Percentiles rank a stretch among this genome's conserved stretches.
Evolutionary conservation across 2,113 vertebrate species (phyloP).

Genomic region (Seriola dumerili): DNA sequence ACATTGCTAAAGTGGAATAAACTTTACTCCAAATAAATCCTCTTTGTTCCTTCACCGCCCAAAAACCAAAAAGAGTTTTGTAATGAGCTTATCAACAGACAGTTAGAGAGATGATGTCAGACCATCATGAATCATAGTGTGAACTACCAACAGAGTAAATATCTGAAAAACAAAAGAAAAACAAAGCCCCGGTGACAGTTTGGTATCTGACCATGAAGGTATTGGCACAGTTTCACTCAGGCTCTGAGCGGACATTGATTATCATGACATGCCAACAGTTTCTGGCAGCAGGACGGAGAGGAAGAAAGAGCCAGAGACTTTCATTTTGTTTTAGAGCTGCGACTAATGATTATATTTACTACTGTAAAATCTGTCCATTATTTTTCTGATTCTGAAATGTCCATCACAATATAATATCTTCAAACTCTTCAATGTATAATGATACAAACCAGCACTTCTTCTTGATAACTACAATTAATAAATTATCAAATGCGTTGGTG

Average conservation of each 20-base stretch:
- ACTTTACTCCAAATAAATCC: too few species aligned
- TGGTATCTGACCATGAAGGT: neutral
- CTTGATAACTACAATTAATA: too few species aligned
- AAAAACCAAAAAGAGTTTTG: neutral
- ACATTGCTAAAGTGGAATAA: too few species aligned
- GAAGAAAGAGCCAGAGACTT: neutral
- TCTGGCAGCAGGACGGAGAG: conserved; percentile 1
- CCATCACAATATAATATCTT: neutral
- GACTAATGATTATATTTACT: neutral
- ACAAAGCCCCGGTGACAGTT: neutral
- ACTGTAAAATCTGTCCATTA: neutral
- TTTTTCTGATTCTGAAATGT: too few species aligned
- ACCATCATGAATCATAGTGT: neutral
- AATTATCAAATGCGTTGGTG: neutral
- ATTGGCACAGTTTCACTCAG: conserved; percentile 4
- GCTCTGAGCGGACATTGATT: neutral
- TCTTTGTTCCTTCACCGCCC: neutral
- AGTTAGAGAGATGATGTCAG: neutral
- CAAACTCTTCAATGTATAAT: neutral
- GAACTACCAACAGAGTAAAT: neutral
- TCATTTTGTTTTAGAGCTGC: neutral
- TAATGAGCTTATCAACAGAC: neutral
- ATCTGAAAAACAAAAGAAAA: too few species aligned
- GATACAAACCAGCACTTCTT: neutral
- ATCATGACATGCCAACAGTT: neutral